A percentile compares a stretch with the other conserved stretches of the same genome.
phyloP scores from a whole-genome alignment of 1,140 invertebrate species.

The Dolichoris vasculosae region DNA sequence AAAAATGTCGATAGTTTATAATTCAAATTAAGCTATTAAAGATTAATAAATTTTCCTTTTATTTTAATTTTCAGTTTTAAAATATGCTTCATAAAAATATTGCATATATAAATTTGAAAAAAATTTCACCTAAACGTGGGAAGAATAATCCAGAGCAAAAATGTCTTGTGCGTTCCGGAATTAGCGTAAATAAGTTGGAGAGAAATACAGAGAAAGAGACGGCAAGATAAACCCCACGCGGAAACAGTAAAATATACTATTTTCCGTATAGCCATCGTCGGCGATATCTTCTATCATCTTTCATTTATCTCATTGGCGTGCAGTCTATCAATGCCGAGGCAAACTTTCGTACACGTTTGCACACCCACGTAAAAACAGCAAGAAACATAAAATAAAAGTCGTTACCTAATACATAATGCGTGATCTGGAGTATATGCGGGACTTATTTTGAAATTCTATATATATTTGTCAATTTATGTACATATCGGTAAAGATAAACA shows the following conservation, averaged over 20 bases:
- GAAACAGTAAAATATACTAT: constrained; percentile 20
- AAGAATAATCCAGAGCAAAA: not conserved
- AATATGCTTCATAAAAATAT: not conserved
- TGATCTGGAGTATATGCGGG: constrained; percentile 13
- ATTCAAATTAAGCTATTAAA: no score
- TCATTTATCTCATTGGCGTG: constrained; percentile 36
- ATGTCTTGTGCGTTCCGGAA: not conserved
- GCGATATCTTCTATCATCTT: constrained; percentile 29
- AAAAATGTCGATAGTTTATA: no score
- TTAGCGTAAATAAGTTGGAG: not conserved
- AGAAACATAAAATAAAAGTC: constrained; percentile 7
- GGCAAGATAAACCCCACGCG: constrained; percentile 34
- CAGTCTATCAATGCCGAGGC: constrained; percentile 1
- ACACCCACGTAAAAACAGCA: not conserved
- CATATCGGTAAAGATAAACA: not conserved
- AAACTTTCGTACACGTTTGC: not conserved
- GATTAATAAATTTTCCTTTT: no score
- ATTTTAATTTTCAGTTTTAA: no score
- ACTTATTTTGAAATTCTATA: constrained; percentile 9
- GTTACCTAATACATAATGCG: not conserved
- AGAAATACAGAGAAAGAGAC: not conserved
- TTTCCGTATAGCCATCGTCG: constrained; percentile 1
- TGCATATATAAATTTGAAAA: not conserved
- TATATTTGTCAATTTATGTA: not conserved
- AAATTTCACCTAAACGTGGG: not conserved